Evolutionary conservation across 2,888 invertebrate species (phyloP), one percentile per base, ranked within the genome.

Genomic region (Phoronis australis): DNA sequence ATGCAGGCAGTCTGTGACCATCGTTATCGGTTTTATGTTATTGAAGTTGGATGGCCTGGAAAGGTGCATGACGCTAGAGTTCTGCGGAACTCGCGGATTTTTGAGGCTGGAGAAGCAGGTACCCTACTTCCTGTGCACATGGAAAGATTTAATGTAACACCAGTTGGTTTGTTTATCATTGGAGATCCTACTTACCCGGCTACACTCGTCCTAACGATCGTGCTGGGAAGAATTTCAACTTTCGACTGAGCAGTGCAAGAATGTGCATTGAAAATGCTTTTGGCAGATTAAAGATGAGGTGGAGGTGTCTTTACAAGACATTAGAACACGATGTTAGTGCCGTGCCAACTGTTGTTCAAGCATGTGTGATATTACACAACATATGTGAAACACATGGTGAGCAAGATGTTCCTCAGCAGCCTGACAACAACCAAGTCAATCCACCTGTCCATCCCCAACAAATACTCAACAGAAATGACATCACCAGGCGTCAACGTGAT

Each of bases 291-390:
- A 51, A 48, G 39, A 48, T 44, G 20, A 18, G 48, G 5, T 48
- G 48, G 51, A 38, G 48, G 25, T 18, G 37, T 15, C 27, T 51
- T 12, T 37, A 38, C n/a, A 51, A 47, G 38, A 46, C 38, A 37
- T 21, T 42, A n/a, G 44, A 40, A 39, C 5, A 42, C 22, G 25
- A 44, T 21, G 27, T 51, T 24, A 27, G 44, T 20, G 37, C 21
- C 37, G 44, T 48, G 12, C 37, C 42, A n/a, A 37, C n/a, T 22
- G 43, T 45, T 12, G 21, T 47, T 12, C 15, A 22, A 20, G 47
- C 42, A 2, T 50, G 51, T 50, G 21, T 5, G 20, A 50, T 44
- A 6, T 38, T 50, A 18, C 43, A 53, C 43, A 53, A 53, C 45
- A 43, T 53, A 6, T 50, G 44, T 22, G 52, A 52, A 45, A n/a